Base-by-base conservation (phyloP, 2,888 invertebrate species). In the Aspidiotus destructor region DNA sequence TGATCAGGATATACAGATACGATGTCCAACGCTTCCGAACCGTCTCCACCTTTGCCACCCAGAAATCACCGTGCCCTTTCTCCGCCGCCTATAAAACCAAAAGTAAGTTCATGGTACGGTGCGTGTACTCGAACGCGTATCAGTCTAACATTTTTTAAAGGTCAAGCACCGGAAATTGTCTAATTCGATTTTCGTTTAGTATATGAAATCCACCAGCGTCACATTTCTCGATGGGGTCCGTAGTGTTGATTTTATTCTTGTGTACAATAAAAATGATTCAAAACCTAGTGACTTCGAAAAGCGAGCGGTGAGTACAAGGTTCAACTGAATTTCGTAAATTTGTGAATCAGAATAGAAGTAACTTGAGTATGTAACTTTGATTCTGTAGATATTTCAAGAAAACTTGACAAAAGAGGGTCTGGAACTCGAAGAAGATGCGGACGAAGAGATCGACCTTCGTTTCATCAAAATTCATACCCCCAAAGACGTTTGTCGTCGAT, bases 401-500 rank as follows among this genome's bases (percentile, higher is more conserved):
- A 68, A 68, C 52, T 68, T 68, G 52, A 17, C 48, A 1, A 61
- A 68, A 68, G 68, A 68, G 41, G 68, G 68, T n/a, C 54, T 68
- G 0, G 61, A 68, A 13, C 17, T 68, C 28, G 68, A 68, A 42
- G 48, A 61, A 48, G 61, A 61, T 44, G 17, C 40, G 9, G 60
- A 60, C 42, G 68, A 68, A 9, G 28, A 60, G 3, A 54, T 60
- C 0, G 61, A 68, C 44, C 65, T 72, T 44, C 63, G 67, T 41
- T 72, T 92, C 79, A 82, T 90, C 72, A 95, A 95, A 84, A 84
- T 96, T 70, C 92, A 94, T 78, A 90, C 92, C 0, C 91, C 95
- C 0, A 79, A 84, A 73, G 84, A 87, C 75, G 91, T 95, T 8
- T 79, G 95, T 65, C 83, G 87, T 73, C 83, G 92, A 74, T 95